Base-by-base conservation (phyloP, 2,113 vertebrate species). In the Odocoileus virginianus region DNA sequence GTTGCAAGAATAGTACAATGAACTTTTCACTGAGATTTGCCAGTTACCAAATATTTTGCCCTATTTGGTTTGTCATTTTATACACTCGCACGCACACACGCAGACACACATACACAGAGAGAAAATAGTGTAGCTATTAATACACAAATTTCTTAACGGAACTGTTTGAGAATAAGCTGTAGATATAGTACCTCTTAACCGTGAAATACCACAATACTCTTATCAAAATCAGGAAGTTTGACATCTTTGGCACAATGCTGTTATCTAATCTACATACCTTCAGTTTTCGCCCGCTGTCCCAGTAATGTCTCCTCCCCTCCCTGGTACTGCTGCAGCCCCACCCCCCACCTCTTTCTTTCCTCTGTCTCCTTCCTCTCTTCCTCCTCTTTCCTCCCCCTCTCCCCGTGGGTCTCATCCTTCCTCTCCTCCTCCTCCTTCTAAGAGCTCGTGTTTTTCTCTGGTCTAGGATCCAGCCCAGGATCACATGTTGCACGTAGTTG, bases 151-250 rank as follows among this genome's bases (percentile, higher is more conserved):
- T 81, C 54, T 94, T 28, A 81, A 55, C 47, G 60, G 58, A 93
- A 67, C 47, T 47, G 57, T 55, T 64, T 92, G 85, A 61, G 50
- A 76, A 45, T 92, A 76, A 96, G 33, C 14, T 58, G 14, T 86
- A 82, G 15, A 54, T 7, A 76, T 17, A 47, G 36, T 5, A 17
- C 6, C 40, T 60, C 67, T 81, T 90, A 93, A 40, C n/a, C 67
- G 40, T 23, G 67, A 71, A 71, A 71, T 74, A 91, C 33, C 61
- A 33, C 9, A 58, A 50, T 86, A 58, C 28, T 81, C 45, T 91
- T 25, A 54, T 57, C 87, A 86, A 87, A 94, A 89, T 79, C 52
- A 76, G 87, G 54, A 96, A 74, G 60, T 93, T 60, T 91, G 91
- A 50, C 61, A 79, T 78, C 25, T 45, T 14, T 85, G 50, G 78